Conservation (phyloP, 2,888 invertebrate species). For the Drosophila cognata region DNA sequence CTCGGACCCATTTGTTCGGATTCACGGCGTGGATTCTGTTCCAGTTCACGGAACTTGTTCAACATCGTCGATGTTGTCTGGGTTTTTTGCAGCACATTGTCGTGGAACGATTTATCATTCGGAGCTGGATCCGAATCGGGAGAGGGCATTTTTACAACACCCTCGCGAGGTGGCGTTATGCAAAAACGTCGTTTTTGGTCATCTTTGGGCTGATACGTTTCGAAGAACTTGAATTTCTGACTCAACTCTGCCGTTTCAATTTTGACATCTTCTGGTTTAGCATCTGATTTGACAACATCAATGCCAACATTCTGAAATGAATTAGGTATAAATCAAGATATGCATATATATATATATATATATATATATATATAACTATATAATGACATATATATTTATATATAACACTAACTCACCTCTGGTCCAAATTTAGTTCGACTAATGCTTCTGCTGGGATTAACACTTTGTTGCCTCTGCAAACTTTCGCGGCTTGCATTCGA, state of each 20-base stretch:
- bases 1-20: constrained; percentile 87
- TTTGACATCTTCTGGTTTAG: constrained; percentile 90
- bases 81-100: constrained; percentile 85
- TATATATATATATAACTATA: neutral
- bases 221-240: constrained; percentile 95
- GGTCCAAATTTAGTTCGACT: constrained; percentile 19
- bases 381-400: neutral
- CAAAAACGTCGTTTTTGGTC: constrained; percentile 90
- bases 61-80: constrained; percentile 95
- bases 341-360: neutral
- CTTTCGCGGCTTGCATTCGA: constrained; percentile 19
- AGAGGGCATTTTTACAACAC: constrained; percentile 87
- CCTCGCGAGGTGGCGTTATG: constrained; percentile 95
- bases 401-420: constrained; percentile 47
- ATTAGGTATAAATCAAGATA: neutral
- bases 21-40: constrained; percentile 87
- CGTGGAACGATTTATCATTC: constrained; percentile 48
- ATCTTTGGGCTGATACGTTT: constrained; percentile 91
- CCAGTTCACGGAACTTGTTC: constrained; percentile 94
- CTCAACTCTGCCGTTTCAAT: constrained; percentile 93
- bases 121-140: constrained; percentile 57
- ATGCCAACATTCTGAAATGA: constrained; percentile 80
- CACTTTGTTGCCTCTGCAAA: constrained; percentile 11
- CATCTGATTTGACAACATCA: constrained; percentile 91
- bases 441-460: neutral